These are phyloP conservation scores for Taphrorychus bicolor DNA, from an alignment of 2,888 invertebrate genomes.

Conservation along the genomic window DNA sequence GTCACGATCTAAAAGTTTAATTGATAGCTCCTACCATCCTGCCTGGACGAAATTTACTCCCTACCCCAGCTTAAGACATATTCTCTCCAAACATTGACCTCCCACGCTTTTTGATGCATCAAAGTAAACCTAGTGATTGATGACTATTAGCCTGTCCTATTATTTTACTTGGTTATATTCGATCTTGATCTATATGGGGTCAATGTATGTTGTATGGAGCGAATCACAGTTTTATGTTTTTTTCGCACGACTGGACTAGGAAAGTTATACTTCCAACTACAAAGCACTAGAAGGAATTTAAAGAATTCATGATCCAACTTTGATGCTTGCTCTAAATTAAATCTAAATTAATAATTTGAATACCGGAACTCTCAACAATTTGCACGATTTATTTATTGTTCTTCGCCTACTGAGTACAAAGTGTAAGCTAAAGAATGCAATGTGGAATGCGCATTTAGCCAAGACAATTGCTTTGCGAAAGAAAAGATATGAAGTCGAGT, in stretches of 20 bases:
- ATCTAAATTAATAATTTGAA: too few relatives aligned
- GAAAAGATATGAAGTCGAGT: too few relatives aligned
- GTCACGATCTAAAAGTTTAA: background rate
- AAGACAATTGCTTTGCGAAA: too few relatives aligned
- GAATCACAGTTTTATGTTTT: background rate
- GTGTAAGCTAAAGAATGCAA: too few relatives aligned
- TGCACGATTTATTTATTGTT: too few relatives aligned
- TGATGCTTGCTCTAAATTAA: too few relatives aligned
- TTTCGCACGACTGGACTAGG: background rate
- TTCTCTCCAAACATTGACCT: background rate
- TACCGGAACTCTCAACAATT: too few relatives aligned
- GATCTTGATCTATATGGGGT: background rate
- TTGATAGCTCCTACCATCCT: background rate
- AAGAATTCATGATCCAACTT: too few relatives aligned
- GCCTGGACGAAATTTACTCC: too few relatives aligned
- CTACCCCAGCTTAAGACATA: background rate
- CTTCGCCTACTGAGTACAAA: too few relatives aligned
- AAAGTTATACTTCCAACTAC: background rate
- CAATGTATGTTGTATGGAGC: background rate
- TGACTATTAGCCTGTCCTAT: background rate
- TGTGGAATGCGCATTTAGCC: too few relatives aligned
- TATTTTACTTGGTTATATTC: background rate
- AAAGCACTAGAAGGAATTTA: too few relatives aligned
- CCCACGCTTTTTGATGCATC: background rate
- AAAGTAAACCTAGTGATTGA: background rate